phyloP scores from a whole-genome alignment of 1,140 invertebrate species.

The Metaphire vulgaris region DNA sequence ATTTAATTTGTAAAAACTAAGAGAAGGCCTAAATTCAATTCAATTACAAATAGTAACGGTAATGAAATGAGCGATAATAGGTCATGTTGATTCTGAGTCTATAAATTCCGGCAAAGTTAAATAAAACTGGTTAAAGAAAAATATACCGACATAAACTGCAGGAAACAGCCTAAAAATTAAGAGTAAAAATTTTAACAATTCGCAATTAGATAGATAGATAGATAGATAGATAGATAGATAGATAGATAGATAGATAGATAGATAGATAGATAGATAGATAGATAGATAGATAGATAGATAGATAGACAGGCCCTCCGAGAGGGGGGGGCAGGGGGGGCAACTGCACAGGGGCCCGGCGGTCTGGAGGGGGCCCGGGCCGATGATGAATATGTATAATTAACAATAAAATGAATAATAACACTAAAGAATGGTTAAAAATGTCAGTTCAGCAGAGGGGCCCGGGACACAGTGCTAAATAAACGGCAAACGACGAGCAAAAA shows the following conservation, averaged over 20 bases:
- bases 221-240: constrained; percentile 3
- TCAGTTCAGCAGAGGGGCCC: neutral
- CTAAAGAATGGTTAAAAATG: neutral
- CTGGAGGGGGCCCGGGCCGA: too few species aligned
- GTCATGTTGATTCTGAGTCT: neutral
- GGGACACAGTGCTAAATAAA: neutral
- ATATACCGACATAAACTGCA: too few species aligned
- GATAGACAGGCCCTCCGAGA: neutral
- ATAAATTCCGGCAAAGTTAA: too few species aligned
- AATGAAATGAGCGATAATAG: neutral
- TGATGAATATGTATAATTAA: neutral
- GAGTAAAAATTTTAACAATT: neutral
- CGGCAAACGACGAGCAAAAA: neutral
- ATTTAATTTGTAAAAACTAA: too few species aligned
- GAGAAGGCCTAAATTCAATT: too few species aligned
- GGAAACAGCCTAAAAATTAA: too few species aligned
- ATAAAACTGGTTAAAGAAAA: too few species aligned
- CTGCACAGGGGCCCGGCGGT: too few species aligned
- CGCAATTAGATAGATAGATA: neutral
- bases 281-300: neutral
- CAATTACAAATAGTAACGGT: too few species aligned
- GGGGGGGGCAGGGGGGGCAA: too few species aligned
- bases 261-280: neutral
- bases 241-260: neutral
- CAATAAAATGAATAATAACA: neutral